These are phyloP conservation scores for Lasioglossum oenotherae DNA, from an alignment of 2,888 invertebrate genomes.

Conservation along the genomic window DNA sequence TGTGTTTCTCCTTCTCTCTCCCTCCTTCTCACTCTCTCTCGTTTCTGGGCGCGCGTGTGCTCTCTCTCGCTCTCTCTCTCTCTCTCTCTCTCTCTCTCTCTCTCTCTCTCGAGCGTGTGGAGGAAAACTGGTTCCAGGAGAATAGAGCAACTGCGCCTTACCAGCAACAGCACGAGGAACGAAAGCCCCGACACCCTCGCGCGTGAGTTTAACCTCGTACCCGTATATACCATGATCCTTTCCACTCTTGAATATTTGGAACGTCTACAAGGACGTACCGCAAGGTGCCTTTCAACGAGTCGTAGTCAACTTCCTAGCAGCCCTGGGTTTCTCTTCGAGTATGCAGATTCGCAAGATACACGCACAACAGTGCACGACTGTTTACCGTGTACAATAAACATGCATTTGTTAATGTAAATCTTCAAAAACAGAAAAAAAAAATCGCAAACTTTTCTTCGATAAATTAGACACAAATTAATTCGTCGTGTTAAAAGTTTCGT, in stretches of 20 bases:
- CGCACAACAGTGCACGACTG: not conserved
- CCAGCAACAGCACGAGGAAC: constrained; percentile 72
- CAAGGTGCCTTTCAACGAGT: constrained; percentile 61
- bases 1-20: constrained; percentile 48
- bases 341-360: constrained; percentile 3
- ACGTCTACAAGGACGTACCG: constrained; percentile 65
- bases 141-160: constrained; percentile 81
- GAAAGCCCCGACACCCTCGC: constrained; percentile 77
- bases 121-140: constrained; percentile 84
- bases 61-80: constrained; percentile 29
- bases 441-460: not conserved
- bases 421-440: not conserved
- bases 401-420: not conserved
- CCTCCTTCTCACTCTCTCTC: not conserved
- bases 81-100: constrained; percentile 17
- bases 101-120: constrained; percentile 63
- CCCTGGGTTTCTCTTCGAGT: constrained; percentile 32
- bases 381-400: not conserved
- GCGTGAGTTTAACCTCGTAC: constrained; percentile 70
- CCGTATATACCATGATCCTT: constrained; percentile 65
- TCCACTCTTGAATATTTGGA: constrained; percentile 73
- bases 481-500: not conserved
- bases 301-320: constrained; percentile 31
- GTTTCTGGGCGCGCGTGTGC: constrained; percentile 36
- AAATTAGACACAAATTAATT: not conserved